Evolutionary conservation across 2,113 vertebrate genomes (phyloP), one percentile per base, ranked within the genome.

Genomic region (Erythrolamprus reginae): DNA sequence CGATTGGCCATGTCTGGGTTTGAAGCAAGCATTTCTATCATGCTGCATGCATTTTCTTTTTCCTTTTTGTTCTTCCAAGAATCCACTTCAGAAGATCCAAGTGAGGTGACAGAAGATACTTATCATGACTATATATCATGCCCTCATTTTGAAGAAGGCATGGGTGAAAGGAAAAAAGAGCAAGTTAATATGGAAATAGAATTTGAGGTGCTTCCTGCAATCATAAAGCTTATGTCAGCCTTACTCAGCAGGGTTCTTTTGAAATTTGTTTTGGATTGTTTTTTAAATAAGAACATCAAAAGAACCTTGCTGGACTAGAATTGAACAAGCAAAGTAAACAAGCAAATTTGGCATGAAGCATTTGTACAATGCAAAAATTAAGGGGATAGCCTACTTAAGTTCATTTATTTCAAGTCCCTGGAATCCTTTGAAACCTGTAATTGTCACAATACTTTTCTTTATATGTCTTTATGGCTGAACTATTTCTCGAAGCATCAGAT

Each of bases 341-440:
- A 86, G 15, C 10, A n/a, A 53, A 45, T 24, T 87, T 82, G 47
- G 33, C 47, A n/a, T 42, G 45, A 33, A 82, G n/a, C 26, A 38
- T 28, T 56, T 65, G 23, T n/a, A 55, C 42, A 13, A 0, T 82
- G 15, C 56, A 61, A 82, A 87, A 42, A 5, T 70, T 47, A 45
- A 51, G 56, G 26, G 84, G 83, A 47, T 86, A 51, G 5, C 82
- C 82, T 70, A 26, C 26, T 38, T 82, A 19, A 45, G 23, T 86
- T 51, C 33, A 45, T 89, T 82, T 50, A 58, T 89, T 89, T 82
- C 51, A 42, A 83, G 83, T 38, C 38, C 82, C 23, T 56, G 28
- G n/a, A 10, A 51, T 83, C 24, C 91, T 89, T 87, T 92, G 61
- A 92, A 89, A 55, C n/a, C 24, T 58, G n/a, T 51, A 47, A 23